These are phyloP conservation scores for Nicator chloris DNA, from an alignment of 2,113 vertebrate species.

Conservation along the genomic window DNA sequence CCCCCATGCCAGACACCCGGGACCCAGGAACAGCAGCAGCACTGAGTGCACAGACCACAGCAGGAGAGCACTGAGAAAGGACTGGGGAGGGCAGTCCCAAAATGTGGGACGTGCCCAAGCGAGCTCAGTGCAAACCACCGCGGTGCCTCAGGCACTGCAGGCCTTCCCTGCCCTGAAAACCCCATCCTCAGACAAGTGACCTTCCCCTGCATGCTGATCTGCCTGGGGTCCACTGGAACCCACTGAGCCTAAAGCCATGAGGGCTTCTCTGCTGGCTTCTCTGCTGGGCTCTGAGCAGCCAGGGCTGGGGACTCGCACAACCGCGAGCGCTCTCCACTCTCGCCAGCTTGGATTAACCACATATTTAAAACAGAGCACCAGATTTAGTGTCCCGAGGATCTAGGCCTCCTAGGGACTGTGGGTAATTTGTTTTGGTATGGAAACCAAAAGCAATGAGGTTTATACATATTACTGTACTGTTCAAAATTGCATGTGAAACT, in stretches of 20 bases:
- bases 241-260: fast-evolving
- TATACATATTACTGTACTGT: not conserved
- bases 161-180: not conserved
- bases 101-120: fast-evolving
- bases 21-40: not conserved
- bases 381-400: not conserved
- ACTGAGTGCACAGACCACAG: not conserved
- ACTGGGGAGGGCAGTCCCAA: not conserved
- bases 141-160: not conserved
- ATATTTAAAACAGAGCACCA: not conserved
- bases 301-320: fast-evolving
- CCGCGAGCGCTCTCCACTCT: not conserved
- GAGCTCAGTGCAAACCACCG: not conserved
- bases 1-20: not conserved
- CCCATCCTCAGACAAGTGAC: not conserved
- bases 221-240: not conserved
- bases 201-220: fast-evolving
- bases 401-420: not conserved
- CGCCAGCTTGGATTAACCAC: not conserved
- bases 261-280: not conserved
- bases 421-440: not conserved
- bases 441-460: not conserved
- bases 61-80: not conserved
- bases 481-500: not conserved
- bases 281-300: not conserved